phyloP scores from a whole-genome alignment of 2,113 vertebrate genomes.

The Anhinga anhinga region DNA sequence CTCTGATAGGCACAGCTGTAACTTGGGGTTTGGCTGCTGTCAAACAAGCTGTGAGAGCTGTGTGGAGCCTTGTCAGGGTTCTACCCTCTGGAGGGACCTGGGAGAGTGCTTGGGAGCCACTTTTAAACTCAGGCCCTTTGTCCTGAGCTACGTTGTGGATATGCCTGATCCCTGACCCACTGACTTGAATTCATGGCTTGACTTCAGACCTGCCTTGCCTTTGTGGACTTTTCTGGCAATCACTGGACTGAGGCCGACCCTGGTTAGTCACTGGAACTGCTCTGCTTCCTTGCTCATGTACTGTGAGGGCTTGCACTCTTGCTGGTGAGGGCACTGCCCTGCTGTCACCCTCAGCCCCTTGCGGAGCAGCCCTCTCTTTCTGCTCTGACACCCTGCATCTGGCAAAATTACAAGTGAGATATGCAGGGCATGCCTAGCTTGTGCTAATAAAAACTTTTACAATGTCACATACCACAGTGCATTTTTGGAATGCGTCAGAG shows the following conservation, averaged over 20 bases:
- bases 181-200: neutral
- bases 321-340: neutral
- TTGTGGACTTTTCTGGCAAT: neutral
- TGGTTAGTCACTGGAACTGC: neutral
- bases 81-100: neutral
- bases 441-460: neutral
- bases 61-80: neutral
- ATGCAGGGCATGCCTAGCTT: neutral
- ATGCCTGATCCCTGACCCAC: neutral
- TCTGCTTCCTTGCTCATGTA: neutral
- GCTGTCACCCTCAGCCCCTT: neutral
- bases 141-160: neutral
- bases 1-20: neutral
- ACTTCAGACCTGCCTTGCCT: neutral
- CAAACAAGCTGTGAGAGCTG: neutral
- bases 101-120: neutral
- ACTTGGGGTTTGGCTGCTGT: neutral
- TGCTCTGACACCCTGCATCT: neutral
- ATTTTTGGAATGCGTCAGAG: neutral
- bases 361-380: neutral
- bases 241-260: neutral
- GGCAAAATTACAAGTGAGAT: neutral
- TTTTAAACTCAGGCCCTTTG: neutral
- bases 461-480: neutral
- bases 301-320: neutral